Evolutionary conservation across 2,797 vertebrate species (phyloP).

Genomic region (Hyperoplus lanceolatus): DNA sequence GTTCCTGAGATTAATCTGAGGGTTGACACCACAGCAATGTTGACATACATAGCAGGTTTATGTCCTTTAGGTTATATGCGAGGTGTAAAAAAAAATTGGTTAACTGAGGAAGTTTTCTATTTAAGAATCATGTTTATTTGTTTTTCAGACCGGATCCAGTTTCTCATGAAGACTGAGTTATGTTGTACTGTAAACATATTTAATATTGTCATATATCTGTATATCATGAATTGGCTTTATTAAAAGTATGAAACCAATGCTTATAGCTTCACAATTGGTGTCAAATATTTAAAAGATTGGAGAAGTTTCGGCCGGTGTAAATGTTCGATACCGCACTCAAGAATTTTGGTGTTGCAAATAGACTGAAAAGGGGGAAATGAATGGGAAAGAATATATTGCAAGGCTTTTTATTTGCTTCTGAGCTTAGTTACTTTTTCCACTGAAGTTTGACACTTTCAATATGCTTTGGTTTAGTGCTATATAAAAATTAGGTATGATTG

Average conservation of each 20-base stretch:
- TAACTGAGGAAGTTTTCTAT: slow-evolving; percentile 29
- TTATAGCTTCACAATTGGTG: slow-evolving; percentile 3
- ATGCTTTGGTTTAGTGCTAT: too few relatives aligned
- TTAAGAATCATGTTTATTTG: slow-evolving; percentile 50
- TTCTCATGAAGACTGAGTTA: slow-evolving; percentile 27
- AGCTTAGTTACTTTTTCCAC: neutral
- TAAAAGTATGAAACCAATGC: slow-evolving; percentile 47
- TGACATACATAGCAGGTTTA: slow-evolving; percentile 3
- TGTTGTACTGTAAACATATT: slow-evolving; percentile 74
- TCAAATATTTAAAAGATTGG: neutral
- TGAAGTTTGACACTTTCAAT: neutral
- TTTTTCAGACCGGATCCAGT: slow-evolving; percentile 54
- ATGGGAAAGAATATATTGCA: neutral
- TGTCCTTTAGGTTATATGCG: neutral
- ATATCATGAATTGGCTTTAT: slow-evolving; percentile 67
- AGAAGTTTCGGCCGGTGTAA: neutral
- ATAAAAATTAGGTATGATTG: too few relatives aligned
- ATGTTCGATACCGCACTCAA: neutral
- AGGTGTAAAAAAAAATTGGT: slow-evolving; percentile 5
- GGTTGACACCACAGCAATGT: slow-evolving; percentile 29
- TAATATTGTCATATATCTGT: slow-evolving; percentile 69
- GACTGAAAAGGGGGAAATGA: neutral
- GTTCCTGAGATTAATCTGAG: slow-evolving; percentile 49
- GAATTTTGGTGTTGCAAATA: slow-evolving; percentile 1
- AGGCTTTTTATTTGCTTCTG: neutral